phyloP scores from a whole-genome alignment of 2,113 vertebrate species.

The Tragelaphus imberbis region DNA sequence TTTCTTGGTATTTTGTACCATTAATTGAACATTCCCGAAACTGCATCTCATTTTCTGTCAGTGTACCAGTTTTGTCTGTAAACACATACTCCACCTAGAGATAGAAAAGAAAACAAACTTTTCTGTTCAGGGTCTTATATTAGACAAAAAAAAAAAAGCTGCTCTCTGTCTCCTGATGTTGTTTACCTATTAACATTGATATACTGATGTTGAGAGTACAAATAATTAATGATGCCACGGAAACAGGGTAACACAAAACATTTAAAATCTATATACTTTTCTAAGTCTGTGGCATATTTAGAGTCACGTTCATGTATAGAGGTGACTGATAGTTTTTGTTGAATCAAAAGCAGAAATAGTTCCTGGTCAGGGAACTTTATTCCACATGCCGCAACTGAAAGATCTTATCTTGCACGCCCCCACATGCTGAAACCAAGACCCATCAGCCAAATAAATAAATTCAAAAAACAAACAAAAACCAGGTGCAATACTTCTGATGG shows the following conservation, averaged over 20 bases:
- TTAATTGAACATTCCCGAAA: slow-evolving; percentile 97
- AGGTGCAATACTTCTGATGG: background rate
- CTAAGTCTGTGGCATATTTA: background rate
- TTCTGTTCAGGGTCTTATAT: background rate
- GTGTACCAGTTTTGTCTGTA: slow-evolving; percentile 96
- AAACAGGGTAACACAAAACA: background rate
- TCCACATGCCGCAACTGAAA: background rate
- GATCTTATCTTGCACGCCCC: background rate
- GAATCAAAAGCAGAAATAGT: background rate
- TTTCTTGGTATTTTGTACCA: slow-evolving; percentile 94
- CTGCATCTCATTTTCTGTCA: slow-evolving; percentile 99
- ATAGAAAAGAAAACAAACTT: slow-evolving; percentile 13
- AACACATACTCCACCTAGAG: slow-evolving; percentile 96
- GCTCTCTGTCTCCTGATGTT: background rate
- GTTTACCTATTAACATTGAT: background rate
- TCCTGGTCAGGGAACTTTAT: background rate
- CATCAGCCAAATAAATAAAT: background rate
- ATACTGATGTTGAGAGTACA: background rate
- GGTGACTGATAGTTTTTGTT: background rate
- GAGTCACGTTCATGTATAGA: background rate
- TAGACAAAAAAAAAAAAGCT: background rate
- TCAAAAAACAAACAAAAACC: background rate
- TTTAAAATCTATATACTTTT: background rate
- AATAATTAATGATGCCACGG: background rate
- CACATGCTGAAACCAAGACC: background rate